Base-by-base conservation (phyloP, 2,797 vertebrate species). In the Echeneis naucrates region DNA sequence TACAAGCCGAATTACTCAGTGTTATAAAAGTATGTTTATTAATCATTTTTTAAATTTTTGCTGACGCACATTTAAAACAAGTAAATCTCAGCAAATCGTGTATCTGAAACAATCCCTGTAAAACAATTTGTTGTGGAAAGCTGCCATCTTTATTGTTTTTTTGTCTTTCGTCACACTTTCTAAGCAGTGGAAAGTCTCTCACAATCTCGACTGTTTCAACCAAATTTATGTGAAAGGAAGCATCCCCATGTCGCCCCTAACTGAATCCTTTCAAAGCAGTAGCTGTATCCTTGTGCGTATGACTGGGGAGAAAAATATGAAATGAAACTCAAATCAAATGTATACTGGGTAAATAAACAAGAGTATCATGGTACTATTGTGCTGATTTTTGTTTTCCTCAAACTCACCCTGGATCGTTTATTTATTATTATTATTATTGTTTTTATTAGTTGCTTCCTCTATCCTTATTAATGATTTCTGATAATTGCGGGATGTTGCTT, bases 171-270 rank as follows among this genome's bases (percentile, higher is more conserved):
- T 24, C 38, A 4, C 13, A 14, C 47, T 52, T 44, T 53, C 24
- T 21, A 14, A 59, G 21, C 8, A 55, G 8, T 5, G 17, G 3
- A 8, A 4, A n/a, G 52, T 47, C 45, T 63, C 33, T 54, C 27
- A 0, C 45, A 19, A 35, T 53, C 13, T 19, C 0, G 10, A 32
- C 50, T 50, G 68, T 62, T 57, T 42, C 2, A 48, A 40, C 26
- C 8, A 60, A 37, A 63, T 62, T 68, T n/a, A 45, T 10, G 14
- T 23, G 26, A 61, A 62, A 54, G 44, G 47, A 48, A 26, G 8
- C 6, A 64, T 57, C 59, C 52, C 14, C 44, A 12, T 64, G 38
- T 57, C 40, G 30, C 3, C 35, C 23, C 13, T 73, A 51, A 32
- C 47, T 27, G 19, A 23, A 33, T 24, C 38, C 5, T 57, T 66